Conservation (phyloP, 2,888 invertebrate genomes). For the Epistrophe grossulariae region DNA sequence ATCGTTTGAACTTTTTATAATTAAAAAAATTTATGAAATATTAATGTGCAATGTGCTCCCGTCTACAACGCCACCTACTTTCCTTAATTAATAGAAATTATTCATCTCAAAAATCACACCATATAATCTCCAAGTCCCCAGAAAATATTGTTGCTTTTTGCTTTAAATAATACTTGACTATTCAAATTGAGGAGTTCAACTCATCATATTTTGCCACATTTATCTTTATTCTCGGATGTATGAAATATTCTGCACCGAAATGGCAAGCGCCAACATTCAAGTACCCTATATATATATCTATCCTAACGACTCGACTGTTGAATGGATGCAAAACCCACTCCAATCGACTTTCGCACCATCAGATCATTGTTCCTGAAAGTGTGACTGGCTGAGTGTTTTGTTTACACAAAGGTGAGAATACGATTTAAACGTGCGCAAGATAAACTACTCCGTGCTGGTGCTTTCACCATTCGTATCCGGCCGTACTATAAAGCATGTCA, state of each 20-base stretch:
- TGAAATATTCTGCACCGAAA: conserved; percentile 34
- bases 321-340: conserved; percentile 8
- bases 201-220: not conserved
- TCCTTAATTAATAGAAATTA: too few species aligned
- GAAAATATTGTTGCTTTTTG: not conserved
- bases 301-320: not conserved
- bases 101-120: conserved; percentile 7
- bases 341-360: conserved; percentile 12
- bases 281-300: not conserved
- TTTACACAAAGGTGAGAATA: conserved; percentile 70
- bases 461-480: not conserved
- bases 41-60: too few species aligned
- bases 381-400: conserved; percentile 26
- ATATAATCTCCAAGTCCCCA: not conserved
- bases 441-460: conserved; percentile 39
- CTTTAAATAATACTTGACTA: conserved; percentile 42
- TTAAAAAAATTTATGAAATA: too few species aligned
- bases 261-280: conserved; percentile 28
- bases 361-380: conserved; percentile 47
- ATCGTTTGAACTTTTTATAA: too few species aligned
- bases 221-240: conserved; percentile 44
- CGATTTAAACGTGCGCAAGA: conserved; percentile 59
- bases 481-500: conserved; percentile 1
- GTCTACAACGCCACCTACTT: too few species aligned
- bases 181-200: conserved; percentile 40